phyloP scores from a whole-genome alignment of 2,797 vertebrate genomes.

The Poecilia wingei region DNA sequence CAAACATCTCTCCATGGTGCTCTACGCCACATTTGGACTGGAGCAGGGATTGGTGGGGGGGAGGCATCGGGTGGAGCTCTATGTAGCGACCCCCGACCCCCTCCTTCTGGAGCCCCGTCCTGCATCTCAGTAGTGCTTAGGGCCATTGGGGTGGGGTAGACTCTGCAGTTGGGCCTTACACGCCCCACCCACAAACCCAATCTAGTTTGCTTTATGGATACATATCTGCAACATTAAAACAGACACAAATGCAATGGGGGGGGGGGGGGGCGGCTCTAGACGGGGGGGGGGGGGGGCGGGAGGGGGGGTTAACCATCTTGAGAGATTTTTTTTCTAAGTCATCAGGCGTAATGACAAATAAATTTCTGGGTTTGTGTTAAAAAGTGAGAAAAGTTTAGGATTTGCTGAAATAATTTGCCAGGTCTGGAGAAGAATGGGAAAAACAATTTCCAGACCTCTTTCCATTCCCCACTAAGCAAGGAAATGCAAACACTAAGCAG shows the following conservation, averaged over 20 bases:
- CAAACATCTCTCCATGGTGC: not conserved
- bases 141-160: not conserved
- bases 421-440: too few species aligned
- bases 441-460: too few species aligned
- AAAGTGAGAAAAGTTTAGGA: too few species aligned
- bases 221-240: not conserved
- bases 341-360: too few species aligned
- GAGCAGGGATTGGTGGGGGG: not conserved
- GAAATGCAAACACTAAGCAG: too few species aligned
- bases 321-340: too few species aligned
- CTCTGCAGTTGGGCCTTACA: too few species aligned
- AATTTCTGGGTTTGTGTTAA: too few species aligned
- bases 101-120: not conserved
- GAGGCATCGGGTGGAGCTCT: not conserved
- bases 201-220: not conserved
- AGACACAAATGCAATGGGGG: not conserved
- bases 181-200: not conserved
- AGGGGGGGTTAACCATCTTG: too few species aligned
- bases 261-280: rapidly evolving
- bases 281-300: too few species aligned
- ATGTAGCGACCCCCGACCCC: not conserved
- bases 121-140: not conserved
- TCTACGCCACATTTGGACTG: not conserved
- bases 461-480: too few species aligned
- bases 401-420: too few species aligned